phyloP scores from a whole-genome alignment of 2,797 vertebrate genomes.

The Notamacropus eugenii region DNA sequence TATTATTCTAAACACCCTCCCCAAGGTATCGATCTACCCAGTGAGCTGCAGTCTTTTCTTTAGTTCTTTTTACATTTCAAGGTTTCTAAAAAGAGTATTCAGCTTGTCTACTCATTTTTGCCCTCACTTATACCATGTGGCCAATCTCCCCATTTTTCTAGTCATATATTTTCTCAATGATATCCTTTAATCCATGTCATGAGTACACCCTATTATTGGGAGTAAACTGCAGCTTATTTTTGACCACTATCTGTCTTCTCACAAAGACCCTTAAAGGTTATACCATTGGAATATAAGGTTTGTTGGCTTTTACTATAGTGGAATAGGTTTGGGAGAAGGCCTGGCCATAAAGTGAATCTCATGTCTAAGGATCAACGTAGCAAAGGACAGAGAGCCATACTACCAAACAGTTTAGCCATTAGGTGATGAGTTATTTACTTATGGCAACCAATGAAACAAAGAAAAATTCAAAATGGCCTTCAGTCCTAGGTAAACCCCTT shows the following conservation, averaged over 20 bases:
- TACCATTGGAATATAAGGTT: background rate
- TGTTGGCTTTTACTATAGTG: background rate
- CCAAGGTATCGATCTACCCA: background rate
- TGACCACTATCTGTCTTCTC: no score
- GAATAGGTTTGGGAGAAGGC: background rate
- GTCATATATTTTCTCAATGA: background rate
- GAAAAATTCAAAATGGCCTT: no score
- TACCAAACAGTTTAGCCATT: background rate
- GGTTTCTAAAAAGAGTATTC: background rate
- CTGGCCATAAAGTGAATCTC: background rate
- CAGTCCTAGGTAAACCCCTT: no score
- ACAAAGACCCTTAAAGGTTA: background rate
- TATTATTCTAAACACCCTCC: background rate
- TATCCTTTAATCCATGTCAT: background rate
- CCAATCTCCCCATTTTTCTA: background rate
- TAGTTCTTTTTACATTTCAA: background rate
- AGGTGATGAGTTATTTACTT: background rate
- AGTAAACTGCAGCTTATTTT: background rate
- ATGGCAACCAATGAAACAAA: background rate
- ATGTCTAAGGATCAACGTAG: background rate
- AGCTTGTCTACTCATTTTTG: background rate
- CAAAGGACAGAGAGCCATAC: background rate
- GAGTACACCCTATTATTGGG: background rate
- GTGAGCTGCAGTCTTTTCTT: background rate
- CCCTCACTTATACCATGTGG: background rate